phyloP scores from a whole-genome alignment of 92 coral and sea anemone species.

The Blastomussa wellsi region DNA sequence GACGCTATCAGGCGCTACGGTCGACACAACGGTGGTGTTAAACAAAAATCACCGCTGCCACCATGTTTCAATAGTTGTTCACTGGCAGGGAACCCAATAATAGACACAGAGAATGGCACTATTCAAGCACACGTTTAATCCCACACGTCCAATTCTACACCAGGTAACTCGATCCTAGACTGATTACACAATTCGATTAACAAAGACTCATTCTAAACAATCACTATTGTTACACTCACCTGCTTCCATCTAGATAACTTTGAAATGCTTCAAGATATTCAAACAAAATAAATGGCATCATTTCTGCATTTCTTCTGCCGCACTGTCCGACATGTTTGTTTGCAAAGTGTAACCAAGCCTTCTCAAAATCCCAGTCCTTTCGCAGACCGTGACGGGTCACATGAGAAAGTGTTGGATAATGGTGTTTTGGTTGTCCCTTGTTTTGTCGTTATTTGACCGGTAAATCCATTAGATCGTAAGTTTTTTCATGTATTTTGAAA shows the following conservation, averaged over 20 bases:
- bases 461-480: neutral
- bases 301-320: neutral
- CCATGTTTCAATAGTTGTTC: too few relatives aligned
- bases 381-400: slow-evolving; percentile 12
- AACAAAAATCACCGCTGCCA: too few relatives aligned
- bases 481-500: neutral
- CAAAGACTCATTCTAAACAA: too few relatives aligned
- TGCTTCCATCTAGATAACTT: slow-evolving; percentile 10
- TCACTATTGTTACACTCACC: too few relatives aligned
- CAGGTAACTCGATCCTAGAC: too few relatives aligned
- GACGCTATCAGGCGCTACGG: too few relatives aligned
- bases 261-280: neutral
- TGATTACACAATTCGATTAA: too few relatives aligned
- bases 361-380: slow-evolving; percentile 6
- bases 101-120: too few relatives aligned
- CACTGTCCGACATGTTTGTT: slow-evolving; percentile 28
- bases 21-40: too few relatives aligned
- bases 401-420: slow-evolving; percentile 19
- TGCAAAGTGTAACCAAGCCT: slow-evolving; percentile 29
- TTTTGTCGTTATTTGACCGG: slow-evolving; percentile 17
- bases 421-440: neutral
- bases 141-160: too few relatives aligned
- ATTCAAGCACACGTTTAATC: too few relatives aligned
- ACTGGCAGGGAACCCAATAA: too few relatives aligned
- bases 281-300: neutral